Evolutionary conservation across 37 sponge, comb jelly and placozoan genomes (phyloP), one percentile per base, ranked within the genome.

Genomic region (Beroe ovata): DNA sequence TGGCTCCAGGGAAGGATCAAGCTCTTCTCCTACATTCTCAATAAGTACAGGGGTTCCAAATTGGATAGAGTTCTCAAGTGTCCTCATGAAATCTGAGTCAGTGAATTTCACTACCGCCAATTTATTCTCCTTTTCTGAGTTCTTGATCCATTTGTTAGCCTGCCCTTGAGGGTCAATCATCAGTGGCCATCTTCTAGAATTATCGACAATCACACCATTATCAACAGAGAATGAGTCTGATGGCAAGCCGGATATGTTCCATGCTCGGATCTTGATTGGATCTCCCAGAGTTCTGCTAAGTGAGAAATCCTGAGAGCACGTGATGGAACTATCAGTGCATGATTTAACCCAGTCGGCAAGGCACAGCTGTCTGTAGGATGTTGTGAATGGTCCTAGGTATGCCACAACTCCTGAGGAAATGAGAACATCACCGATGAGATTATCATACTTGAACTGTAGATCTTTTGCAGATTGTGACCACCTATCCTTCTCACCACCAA

Each of bases 111-210:
- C 92, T 14, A 97, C 96, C 23, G 94, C 21, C 0, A 97, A 90
- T 39, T 93, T 93, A 60, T 92, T 95, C 35, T 91, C 91, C 62
- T 92, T 92, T 89, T 97, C 96, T 18, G 92, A 92, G 88, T 95
- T 97, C 90, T 97, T 97, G 39, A 97, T 91, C 99, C 99, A 97
- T 77, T 95, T 95, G 91, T 97, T 97, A 47, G 99, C 99, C 90
- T 97, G 99, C 16, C 99, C 95, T 89, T 97, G 99, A 4, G 99
- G 99, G 88, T 97, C 99, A 14, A 97, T 95, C 99, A 97, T 97
- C 34, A 97, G 96, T 8, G 99, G 96, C 99, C 99, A 97, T 91
- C 99, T 91, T 88, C 99, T 91, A 42, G 99, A 90, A 62, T 94
- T 97, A 88, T 72, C 95, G 8, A 97, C 99, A 29, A 97, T 94